Evolutionary conservation across 2,888 invertebrate species (phyloP).

Genomic region (Dioctria linearis): DNA sequence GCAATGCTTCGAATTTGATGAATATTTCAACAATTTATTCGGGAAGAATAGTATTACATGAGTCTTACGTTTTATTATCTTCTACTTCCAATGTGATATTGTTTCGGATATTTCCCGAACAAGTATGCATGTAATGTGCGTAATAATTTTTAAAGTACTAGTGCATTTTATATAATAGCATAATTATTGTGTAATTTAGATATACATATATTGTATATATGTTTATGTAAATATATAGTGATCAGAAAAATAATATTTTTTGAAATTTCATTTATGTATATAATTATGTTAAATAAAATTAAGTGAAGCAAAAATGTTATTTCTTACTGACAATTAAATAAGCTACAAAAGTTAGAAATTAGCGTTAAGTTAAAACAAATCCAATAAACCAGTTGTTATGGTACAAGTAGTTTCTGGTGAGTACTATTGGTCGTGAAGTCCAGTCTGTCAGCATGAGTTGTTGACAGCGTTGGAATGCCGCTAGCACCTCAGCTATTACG

Average conservation of each 20-base stretch:
- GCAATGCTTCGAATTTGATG: constrained; percentile 68
- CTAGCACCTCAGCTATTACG: too few species aligned
- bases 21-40: constrained; percentile 66
- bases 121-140: not conserved
- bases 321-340: too few species aligned
- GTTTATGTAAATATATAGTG: not conserved
- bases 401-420: too few species aligned
- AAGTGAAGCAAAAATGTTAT: not conserved
- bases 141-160: not conserved
- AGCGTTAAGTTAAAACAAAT: too few species aligned
- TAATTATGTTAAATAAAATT: not conserved
- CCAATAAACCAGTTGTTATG: too few species aligned
- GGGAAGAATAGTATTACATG: constrained; percentile 5
- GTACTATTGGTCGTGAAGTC: too few species aligned
- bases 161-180: not conserved
- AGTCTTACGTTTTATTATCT: not conserved
- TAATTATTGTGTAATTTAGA: too few species aligned
- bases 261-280: not conserved
- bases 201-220: not conserved
- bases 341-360: too few species aligned
- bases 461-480: too few species aligned
- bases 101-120: not conserved
- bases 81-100: constrained; percentile 23
- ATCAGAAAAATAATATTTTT: not conserved
- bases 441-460: too few species aligned